Evolutionary conservation across 2,888 invertebrate species (phyloP).

Genomic region (Erebia aethiops): DNA sequence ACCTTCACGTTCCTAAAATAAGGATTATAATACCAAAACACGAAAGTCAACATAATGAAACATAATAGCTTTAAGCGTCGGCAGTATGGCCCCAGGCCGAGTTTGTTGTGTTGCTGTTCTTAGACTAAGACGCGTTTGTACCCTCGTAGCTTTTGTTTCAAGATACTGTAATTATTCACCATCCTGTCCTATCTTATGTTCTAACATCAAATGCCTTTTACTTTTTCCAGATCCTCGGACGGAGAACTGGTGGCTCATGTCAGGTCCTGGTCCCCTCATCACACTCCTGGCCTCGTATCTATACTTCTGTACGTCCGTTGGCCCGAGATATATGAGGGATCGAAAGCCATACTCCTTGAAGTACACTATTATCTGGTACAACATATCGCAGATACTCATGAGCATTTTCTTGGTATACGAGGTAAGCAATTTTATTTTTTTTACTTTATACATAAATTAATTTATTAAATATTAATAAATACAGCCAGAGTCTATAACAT

Average conservation of each 20-base stretch:
- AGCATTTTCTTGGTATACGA: slow-evolving; percentile 88
- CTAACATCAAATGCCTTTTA: not conserved
- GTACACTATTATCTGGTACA: slow-evolving; percentile 89
- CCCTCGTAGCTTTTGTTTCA: no score
- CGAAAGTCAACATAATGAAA: no score
- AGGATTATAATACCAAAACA: no score
- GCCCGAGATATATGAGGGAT: slow-evolving; percentile 90
- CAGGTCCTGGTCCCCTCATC: slow-evolving; percentile 87
- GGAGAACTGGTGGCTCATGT: slow-evolving; percentile 90
- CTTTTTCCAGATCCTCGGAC: slow-evolving; percentile 86
- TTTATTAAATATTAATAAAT: not conserved
- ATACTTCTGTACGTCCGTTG: slow-evolving; percentile 88
- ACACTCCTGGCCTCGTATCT: slow-evolving; percentile 86
- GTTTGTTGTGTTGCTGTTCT: no score
- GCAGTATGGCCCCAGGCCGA: no score
- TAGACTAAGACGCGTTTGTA: no score
- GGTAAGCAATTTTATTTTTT: slow-evolving; percentile 48
- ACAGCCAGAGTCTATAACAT: no score
- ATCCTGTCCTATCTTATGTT: no score
- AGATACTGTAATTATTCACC: no score
- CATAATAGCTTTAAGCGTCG: no score
- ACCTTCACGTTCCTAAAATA: no score
- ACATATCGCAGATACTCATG: slow-evolving; percentile 93
- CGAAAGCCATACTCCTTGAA: slow-evolving; percentile 89
- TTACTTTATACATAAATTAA: no score